These are phyloP conservation scores for Polypterus bichir DNA, from an alignment of 2,113 vertebrate species.

Conservation along the genomic window DNA sequence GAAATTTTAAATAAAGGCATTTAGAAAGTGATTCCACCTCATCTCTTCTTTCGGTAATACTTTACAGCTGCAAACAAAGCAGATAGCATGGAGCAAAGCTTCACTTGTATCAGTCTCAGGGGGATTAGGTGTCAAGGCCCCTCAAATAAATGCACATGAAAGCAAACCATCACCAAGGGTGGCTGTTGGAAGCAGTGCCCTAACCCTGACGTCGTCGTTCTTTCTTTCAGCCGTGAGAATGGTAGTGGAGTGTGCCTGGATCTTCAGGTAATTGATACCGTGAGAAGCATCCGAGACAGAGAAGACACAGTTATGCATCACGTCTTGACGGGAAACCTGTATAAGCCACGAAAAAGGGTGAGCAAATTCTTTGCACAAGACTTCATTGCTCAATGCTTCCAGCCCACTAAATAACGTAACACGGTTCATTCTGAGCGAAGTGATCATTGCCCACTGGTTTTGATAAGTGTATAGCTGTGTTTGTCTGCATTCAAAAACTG, in stretches of 20 bases:
- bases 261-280: conserved; percentile 85
- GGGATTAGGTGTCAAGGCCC: no score
- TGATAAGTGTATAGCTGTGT: neutral
- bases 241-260: conserved; percentile 86
- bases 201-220: neutral
- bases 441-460: no score
- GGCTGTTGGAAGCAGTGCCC: no score
- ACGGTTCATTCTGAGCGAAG: neutral
- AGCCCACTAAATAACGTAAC: neutral
- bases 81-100: no score
- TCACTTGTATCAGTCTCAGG: no score
- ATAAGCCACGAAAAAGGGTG: conserved; percentile 80
- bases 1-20: no score
- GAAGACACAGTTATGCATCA: conserved; percentile 84
- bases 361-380: neutral
- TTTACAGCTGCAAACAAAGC: no score
- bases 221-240: conserved; percentile 65
- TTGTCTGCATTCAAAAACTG: neutral
- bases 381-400: neutral
- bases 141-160: no score
- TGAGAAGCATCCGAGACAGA: conserved; percentile 73
- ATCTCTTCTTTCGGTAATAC: no score
- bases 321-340: conserved; percentile 79
- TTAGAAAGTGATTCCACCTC: no score
- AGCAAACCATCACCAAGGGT: no score